Conservation (phyloP, 2,888 invertebrate genomes). For the Melinaea marsaeus region DNA sequence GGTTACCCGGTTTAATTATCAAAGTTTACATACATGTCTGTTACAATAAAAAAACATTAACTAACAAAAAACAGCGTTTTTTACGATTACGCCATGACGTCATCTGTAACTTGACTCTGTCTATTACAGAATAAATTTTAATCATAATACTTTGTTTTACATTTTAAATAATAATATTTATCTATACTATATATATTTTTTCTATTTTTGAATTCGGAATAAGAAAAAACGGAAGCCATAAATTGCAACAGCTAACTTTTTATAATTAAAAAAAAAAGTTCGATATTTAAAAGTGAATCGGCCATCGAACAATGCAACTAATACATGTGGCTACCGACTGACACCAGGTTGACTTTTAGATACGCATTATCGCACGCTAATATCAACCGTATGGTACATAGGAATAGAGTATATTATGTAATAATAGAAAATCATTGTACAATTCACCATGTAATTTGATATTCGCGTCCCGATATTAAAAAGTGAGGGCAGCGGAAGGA, state of each 20-base stretch:
- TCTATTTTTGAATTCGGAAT: slow-evolving; percentile 52
- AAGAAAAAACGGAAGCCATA: slow-evolving; percentile 63
- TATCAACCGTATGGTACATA: slow-evolving; percentile 34
- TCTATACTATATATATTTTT: background rate
- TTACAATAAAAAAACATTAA: background rate
- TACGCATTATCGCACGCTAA: slow-evolving; percentile 24
- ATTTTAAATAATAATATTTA: background rate
- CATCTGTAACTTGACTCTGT: too few species aligned
- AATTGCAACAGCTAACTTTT: slow-evolving; percentile 63
- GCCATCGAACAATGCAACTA: slow-evolving; percentile 59
- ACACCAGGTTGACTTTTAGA: slow-evolving; percentile 43
- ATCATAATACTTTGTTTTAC: too few species aligned
- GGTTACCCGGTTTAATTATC: slow-evolving; percentile 50
- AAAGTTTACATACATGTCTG: background rate
- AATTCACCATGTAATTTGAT: slow-evolving; percentile 64
- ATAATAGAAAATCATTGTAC: slow-evolving; percentile 17
- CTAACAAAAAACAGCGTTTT: too few species aligned
- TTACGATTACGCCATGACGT: too few species aligned
- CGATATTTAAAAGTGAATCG: slow-evolving; percentile 57
- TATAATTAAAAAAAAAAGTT: slow-evolving; percentile 49
- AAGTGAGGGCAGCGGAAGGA: slow-evolving; percentile 75
- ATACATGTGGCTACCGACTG: slow-evolving; percentile 75
- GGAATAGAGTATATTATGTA: slow-evolving; percentile 30
- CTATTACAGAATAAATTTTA: too few species aligned
- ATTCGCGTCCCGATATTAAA: slow-evolving; percentile 69